A percentile compares a stretch with the other conserved stretches of the same genome.
phyloP scores from a whole-genome alignment of 2,113 vertebrate species.

The Caloenas nicobarica region DNA sequence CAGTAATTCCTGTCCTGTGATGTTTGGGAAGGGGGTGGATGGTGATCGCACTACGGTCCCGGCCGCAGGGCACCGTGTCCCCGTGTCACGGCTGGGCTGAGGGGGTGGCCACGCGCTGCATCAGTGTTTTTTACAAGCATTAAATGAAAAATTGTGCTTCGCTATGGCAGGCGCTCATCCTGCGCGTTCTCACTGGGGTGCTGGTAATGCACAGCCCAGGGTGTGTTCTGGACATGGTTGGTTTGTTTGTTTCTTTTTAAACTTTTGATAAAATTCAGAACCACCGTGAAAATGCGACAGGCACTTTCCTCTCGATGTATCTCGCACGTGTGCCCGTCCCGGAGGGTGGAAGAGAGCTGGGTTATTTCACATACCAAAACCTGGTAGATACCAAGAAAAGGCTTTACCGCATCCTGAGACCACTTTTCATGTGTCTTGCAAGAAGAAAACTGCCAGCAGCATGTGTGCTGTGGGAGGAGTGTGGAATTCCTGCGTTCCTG shows the following conservation, averaged over 20 bases:
- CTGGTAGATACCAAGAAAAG: background rate
- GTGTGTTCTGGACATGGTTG: background rate
- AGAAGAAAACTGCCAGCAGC: background rate
- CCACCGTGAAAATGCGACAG: rapidly evolving
- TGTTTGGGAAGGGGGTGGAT: background rate
- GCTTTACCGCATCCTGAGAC: background rate
- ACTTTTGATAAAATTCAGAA: background rate
- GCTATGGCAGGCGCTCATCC: background rate
- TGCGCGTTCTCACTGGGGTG: rapidly evolving
- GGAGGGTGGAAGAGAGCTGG: background rate
- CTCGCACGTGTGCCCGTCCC: rapidly evolving
- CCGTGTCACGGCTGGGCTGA: too few relatives aligned
- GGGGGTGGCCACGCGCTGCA: too few relatives aligned
- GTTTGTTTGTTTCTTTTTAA: background rate
- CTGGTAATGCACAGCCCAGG: background rate
- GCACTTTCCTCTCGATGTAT: rapidly evolving
- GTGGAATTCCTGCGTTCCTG: conserved; percentile 17
- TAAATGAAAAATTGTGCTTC: background rate
- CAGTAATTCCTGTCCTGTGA: background rate
- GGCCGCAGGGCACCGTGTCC: background rate
- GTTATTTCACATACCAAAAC: background rate
- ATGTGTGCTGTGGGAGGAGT: conserved; percentile 46
- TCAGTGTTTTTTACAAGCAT: background rate
- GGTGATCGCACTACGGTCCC: rapidly evolving
- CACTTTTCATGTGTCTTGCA: background rate